These are phyloP conservation scores for Rhadina sibilatrix DNA, from an alignment of 2,113 vertebrate genomes.

Conservation along the genomic window DNA sequence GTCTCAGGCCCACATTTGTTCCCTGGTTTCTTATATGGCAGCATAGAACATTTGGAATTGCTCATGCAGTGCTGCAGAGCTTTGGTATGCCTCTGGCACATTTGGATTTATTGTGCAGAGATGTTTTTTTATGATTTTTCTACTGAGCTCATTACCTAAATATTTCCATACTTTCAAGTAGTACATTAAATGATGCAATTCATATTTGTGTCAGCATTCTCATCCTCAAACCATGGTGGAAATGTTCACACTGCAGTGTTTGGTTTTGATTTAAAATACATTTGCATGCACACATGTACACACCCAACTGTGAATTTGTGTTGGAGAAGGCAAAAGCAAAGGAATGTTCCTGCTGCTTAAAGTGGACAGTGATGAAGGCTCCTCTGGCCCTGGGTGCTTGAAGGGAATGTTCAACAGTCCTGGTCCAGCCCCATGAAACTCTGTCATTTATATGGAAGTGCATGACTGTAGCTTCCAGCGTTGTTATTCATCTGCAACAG, in stretches of 20 bases:
- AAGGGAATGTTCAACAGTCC: background rate
- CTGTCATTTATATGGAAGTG: background rate
- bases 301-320: background rate
- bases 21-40: background rate
- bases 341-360: background rate
- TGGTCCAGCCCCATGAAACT: background rate
- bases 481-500: background rate
- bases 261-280: conserved; percentile 14
- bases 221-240: background rate
- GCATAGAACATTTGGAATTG: background rate
- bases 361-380: background rate
- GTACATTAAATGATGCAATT: background rate
- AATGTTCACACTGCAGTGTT: background rate
- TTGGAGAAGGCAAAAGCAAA: background rate
- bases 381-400: background rate
- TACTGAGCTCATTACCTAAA: background rate
- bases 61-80: background rate
- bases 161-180: conserved; percentile 6
- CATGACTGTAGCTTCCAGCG: background rate
- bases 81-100: background rate
- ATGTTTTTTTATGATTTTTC: background rate
- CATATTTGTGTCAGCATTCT: background rate
- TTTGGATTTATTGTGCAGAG: background rate
- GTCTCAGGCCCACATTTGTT: background rate
- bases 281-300: background rate